These are phyloP conservation scores for Cydia splendana DNA, from an alignment of 1,140 invertebrate species.

Conservation along the genomic window DNA sequence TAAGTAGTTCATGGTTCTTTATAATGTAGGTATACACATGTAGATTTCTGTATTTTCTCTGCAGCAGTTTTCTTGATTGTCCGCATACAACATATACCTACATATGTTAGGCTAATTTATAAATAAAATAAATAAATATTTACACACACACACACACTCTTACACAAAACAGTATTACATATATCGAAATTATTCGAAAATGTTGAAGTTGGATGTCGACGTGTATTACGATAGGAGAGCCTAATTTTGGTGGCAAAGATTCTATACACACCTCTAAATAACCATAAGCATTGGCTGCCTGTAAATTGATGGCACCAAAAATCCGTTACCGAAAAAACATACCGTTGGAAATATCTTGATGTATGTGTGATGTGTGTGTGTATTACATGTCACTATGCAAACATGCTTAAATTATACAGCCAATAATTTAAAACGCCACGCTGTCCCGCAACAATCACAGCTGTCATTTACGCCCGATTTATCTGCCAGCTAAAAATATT, in stretches of 20 bases:
- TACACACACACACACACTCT: no score
- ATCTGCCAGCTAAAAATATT: slow-evolving; percentile 28
- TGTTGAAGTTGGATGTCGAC: no score
- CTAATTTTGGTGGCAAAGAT: no score
- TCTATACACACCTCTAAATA: no score
- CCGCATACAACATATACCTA: not conserved
- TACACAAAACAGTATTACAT: no score
- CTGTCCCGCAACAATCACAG: not conserved
- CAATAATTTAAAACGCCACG: slow-evolving; percentile 17
- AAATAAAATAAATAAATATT: no score
- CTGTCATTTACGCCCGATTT: slow-evolving; percentile 20
- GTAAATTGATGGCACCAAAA: no score
- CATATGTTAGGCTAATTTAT: not conserved
- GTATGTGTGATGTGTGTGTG: no score
- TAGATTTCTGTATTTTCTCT: not conserved
- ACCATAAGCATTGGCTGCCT: no score
- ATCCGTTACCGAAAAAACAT: not conserved
- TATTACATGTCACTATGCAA: not conserved
- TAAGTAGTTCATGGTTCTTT: not conserved
- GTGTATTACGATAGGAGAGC: no score
- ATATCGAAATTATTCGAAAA: no score
- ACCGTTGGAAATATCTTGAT: not conserved
- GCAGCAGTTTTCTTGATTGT: not conserved
- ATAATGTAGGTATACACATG: not conserved
- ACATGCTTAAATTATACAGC: not conserved